Percentiles rank a stretch among this genome's conserved stretches.
Evolutionary conservation across 2,113 vertebrate species (phyloP).

Genomic region (Crotalus helleri): DNA sequence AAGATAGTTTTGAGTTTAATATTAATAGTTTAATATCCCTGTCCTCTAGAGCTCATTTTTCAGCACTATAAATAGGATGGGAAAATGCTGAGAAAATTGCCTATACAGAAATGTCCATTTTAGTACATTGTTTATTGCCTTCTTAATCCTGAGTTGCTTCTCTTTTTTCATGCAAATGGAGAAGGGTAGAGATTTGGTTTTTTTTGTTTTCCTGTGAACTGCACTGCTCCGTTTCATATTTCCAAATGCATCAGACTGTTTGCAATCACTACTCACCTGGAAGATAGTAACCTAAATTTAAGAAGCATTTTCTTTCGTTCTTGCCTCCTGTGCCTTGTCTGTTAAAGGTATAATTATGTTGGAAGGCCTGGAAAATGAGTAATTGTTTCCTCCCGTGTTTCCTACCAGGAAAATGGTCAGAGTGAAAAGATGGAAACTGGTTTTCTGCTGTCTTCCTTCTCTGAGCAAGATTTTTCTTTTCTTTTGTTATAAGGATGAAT

Average conservation of each 20-base stretch:
- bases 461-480: background rate
- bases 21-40: background rate
- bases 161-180: background rate
- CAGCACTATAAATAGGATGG: background rate
- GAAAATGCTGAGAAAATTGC: background rate
- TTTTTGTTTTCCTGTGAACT: background rate
- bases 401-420: background rate
- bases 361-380: background rate
- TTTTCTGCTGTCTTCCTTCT: background rate
- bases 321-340: background rate
- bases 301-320: background rate
- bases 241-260: background rate
- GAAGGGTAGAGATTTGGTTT: background rate
- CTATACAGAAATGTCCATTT: background rate
- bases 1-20: background rate
- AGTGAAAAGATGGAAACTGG: background rate
- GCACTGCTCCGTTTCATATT: background rate
- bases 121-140: background rate
- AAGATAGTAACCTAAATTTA: background rate
- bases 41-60: background rate
- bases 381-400: background rate
- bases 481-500: background rate
- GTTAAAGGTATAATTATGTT: background rate
- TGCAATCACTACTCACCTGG: background rate
- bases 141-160: background rate